phyloP scores from a whole-genome alignment of 1,140 invertebrate species.

The Drosophila virilis region DNA sequence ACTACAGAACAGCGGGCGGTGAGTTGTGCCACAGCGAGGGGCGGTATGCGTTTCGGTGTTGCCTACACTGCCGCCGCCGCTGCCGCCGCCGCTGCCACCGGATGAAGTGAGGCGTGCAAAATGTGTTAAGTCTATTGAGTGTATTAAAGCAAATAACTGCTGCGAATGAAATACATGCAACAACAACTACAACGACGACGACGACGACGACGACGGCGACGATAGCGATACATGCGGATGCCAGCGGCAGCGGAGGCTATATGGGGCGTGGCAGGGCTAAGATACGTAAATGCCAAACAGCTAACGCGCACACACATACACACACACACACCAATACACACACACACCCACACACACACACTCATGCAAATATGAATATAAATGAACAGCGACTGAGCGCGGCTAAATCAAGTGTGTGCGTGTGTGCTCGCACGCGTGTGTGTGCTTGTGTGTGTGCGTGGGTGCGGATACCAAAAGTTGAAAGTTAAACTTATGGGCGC shows the following conservation, averaged over 20 bases:
- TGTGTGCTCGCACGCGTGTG: neutral
- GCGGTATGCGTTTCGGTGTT: neutral
- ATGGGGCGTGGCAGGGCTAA: neutral
- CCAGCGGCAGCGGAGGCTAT: constrained; percentile 4
- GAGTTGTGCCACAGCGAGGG: neutral
- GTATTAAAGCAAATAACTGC: constrained; percentile 83
- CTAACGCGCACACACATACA: constrained; percentile 23
- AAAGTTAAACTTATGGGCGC: constrained; percentile 54
- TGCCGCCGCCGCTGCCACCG: constrained; percentile 3
- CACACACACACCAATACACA: constrained; percentile 32
- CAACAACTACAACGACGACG: constrained; percentile 28
- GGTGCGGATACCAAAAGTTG: constrained; percentile 36
- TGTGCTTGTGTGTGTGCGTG: constrained; percentile 3
- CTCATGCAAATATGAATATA: constrained; percentile 80
- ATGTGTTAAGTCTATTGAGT: constrained; percentile 83
- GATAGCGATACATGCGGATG: constrained; percentile 37
- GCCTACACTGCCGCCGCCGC: neutral
- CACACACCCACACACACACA: constrained; percentile 33
- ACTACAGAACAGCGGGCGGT: constrained; percentile 59
- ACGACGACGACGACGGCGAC: constrained; percentile 20
- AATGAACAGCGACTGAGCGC: constrained; percentile 72
- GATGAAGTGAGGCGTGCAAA: constrained; percentile 70
- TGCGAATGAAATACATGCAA: constrained; percentile 75
- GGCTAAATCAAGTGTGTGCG: constrained; percentile 20
- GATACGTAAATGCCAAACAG: constrained; percentile 57